These are phyloP conservation scores for Phortica magna DNA, from an alignment of 2,888 invertebrate species.

Conservation along the genomic window DNA sequence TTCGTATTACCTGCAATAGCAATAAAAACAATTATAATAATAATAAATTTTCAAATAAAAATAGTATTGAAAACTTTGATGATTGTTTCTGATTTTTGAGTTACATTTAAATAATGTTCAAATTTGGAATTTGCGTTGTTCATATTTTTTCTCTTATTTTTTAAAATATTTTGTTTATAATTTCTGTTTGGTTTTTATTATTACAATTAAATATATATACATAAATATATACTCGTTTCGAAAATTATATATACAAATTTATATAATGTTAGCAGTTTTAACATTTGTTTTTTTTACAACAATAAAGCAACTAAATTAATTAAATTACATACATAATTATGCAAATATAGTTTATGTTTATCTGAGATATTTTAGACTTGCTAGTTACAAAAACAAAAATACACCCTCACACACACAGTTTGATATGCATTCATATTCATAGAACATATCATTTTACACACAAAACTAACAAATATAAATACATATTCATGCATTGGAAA, in stretches of 20 bases:
- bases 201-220: neutral
- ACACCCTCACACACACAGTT: neutral
- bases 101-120: conserved; percentile 9
- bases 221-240: neutral
- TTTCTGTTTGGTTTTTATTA: too few species aligned
- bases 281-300: neutral
- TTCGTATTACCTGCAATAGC: too few species aligned
- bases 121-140: conserved; percentile 43
- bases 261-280: neutral
- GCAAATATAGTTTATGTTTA: neutral
- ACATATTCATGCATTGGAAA: neutral
- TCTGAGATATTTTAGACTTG: neutral
- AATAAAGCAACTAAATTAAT: neutral
- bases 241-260: neutral
- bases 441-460: neutral
- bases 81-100: neutral
- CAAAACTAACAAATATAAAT: neutral
- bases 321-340: neutral
- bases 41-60: neutral
- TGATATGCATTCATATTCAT: neutral
- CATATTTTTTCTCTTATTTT: conserved; percentile 43
- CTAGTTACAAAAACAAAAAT: neutral
- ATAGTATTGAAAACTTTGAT: conserved; percentile 49
- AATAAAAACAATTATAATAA: too few species aligned
- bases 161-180: conserved; percentile 32